A percentile compares a stretch with the other conserved stretches of the same genome.
These are phyloP conservation scores for Bombus pyrosoma DNA, from an alignment of 1,140 invertebrate species.

Conservation along the genomic window DNA sequence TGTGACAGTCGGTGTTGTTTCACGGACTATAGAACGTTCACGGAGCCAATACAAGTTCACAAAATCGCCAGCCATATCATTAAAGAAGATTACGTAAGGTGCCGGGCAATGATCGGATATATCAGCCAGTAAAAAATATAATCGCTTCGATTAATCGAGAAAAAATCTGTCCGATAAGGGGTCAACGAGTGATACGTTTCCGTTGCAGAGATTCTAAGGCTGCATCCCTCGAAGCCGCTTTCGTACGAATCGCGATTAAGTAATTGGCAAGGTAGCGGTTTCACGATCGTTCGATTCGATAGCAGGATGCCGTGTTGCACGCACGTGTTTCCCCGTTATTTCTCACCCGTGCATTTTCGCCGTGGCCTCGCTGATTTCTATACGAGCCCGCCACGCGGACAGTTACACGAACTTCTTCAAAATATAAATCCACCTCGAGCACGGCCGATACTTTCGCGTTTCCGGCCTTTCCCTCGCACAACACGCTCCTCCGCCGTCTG, in stretches of 20 bases:
- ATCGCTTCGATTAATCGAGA: background rate
- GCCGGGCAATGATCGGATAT: too few relatives aligned
- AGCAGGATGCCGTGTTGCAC: conserved; percentile 28
- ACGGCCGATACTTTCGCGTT: conserved; percentile 29
- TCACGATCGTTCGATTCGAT: conserved; percentile 42
- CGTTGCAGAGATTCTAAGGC: background rate
- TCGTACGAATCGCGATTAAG: conserved; percentile 50
- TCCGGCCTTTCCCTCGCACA: background rate
- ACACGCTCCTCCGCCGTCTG: background rate
- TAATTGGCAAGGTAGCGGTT: conserved; percentile 51
- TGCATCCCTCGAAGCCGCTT: background rate
- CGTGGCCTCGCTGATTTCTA: conserved; percentile 27
- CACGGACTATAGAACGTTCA: too few relatives aligned
- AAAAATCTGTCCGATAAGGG: background rate
- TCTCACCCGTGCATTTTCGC: conserved; percentile 39
- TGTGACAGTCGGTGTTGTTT: too few relatives aligned
- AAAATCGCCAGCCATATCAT: too few relatives aligned
- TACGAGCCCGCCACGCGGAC: conserved; percentile 28
- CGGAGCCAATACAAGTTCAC: too few relatives aligned
- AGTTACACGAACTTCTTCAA: conserved; percentile 44
- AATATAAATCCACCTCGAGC: conserved; percentile 37
- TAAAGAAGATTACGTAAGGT: too few relatives aligned
- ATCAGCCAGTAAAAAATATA: too few relatives aligned
- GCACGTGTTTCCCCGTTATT: conserved; percentile 48
- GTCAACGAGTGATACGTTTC: background rate